phyloP scores from a whole-genome alignment of 2,113 vertebrate genomes.

The Oreochromis niloticus region DNA sequence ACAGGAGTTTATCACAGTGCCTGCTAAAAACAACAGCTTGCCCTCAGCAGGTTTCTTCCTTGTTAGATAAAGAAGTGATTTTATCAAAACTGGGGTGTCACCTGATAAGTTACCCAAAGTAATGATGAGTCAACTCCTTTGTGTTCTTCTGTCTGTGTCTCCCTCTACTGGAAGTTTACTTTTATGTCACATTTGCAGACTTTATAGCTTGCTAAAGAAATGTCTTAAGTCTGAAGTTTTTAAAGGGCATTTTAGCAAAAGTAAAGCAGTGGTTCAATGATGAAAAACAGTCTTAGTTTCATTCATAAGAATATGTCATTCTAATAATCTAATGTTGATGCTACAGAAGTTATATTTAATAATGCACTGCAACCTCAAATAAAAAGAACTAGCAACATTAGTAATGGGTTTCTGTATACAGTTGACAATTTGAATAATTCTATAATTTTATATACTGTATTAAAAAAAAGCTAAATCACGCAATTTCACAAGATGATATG shows the following conservation, averaged over 20 bases:
- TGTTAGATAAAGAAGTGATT: background rate
- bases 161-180: background rate
- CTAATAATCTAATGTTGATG: background rate
- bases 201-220: background rate
- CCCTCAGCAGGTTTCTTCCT: background rate
- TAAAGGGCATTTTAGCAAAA: background rate
- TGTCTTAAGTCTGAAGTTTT: background rate
- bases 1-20: background rate
- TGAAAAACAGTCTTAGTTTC: background rate
- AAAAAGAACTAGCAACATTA: background rate
- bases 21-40: background rate
- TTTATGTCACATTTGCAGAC: background rate
- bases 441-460: background rate
- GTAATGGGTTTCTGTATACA: background rate
- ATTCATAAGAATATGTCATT: background rate
- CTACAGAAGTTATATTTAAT: background rate
- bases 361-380: accelerated
- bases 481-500: background rate
- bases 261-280: background rate
- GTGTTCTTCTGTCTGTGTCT: background rate
- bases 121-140: background rate
- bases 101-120: accelerated
- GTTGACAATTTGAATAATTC: background rate
- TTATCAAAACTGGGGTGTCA: background rate
- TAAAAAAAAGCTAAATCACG: accelerated